These are phyloP conservation scores for Argyra leucocephala DNA, from an alignment of 2,888 invertebrate species.

Conservation along the genomic window DNA sequence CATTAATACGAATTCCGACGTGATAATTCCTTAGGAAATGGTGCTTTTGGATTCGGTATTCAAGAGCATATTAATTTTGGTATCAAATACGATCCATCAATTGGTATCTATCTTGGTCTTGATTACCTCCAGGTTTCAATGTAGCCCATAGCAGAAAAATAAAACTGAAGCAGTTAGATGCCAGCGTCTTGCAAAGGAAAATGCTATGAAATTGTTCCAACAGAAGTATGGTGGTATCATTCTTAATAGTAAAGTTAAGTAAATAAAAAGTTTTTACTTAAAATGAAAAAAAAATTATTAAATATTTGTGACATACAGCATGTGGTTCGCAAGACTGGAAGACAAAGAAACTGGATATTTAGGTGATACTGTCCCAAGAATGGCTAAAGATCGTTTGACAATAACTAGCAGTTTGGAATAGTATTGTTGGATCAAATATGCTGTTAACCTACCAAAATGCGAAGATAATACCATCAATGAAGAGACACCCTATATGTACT, in stretches of 20 bases:
- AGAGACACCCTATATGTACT: no score
- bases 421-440: no score
- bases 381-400: no score
- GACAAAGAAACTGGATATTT: no score
- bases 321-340: no score
- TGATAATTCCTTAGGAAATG: conserved; percentile 93
- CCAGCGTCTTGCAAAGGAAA: conserved; percentile 86
- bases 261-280: not conserved
- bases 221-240: conserved; percentile 99
- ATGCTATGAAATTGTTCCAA: conserved; percentile 99
- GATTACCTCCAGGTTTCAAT: conserved; percentile 95
- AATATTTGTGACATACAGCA: no score
- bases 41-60: conserved; percentile 99
- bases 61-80: conserved; percentile 99
- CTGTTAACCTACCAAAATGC: no score
- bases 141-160: conserved; percentile 88
- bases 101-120: conserved; percentile 98
- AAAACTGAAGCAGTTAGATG: conserved; percentile 90
- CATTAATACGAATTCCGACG: conserved; percentile 97
- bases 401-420: no score
- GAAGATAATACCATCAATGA: no score
- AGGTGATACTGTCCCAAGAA: no score
- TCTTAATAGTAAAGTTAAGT: conserved; percentile 62
- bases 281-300: not conserved
- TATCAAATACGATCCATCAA: conserved; percentile 94